A percentile compares a stretch with the other conserved stretches of the same genome.
Evolutionary conservation across 2,113 vertebrate species (phyloP).

Genomic region (Zingel zingel): DNA sequence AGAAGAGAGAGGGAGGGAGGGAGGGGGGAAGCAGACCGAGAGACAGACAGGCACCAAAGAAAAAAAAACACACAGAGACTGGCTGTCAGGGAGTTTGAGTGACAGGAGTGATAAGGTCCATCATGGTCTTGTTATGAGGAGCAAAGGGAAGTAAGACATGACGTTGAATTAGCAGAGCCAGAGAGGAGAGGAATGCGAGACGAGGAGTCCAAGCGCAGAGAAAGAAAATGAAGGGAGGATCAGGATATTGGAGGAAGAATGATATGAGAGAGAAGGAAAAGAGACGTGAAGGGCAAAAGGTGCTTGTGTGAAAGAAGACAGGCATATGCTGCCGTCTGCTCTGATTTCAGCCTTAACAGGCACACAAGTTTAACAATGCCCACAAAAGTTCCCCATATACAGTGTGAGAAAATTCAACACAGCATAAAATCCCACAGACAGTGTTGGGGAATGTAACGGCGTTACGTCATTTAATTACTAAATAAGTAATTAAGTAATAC

Average conservation of each 20-base stretch:
- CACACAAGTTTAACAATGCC: neutral
- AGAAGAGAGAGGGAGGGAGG: neutral
- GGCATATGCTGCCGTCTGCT: neutral
- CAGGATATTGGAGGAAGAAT: conserved; percentile 7
- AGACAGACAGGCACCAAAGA: conserved; percentile 26
- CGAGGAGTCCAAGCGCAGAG: neutral
- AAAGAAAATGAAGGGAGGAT: conserved; percentile 24
- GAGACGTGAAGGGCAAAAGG: conserved; percentile 25
- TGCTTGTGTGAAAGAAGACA: neutral
- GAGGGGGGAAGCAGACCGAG: conserved; percentile 5
- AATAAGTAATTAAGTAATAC: no score
- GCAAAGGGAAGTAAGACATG: conserved; percentile 53
- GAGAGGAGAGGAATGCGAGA: conserved; percentile 28
- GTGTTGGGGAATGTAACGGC: no score
- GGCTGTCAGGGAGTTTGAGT: conserved; percentile 60
- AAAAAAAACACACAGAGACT: conserved; percentile 17
- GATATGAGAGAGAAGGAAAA: conserved; percentile 10
- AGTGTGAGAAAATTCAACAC: conserved; percentile 12
- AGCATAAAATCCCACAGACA: conserved; percentile 14
- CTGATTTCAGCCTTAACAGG: conserved; percentile 12
- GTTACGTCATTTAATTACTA: no score
- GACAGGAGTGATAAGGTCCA: conserved; percentile 73
- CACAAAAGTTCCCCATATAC: neutral
- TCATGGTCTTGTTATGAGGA: conserved; percentile 66
- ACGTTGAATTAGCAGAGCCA: conserved; percentile 61